These are phyloP conservation scores for Lamprotornis superbus DNA, from an alignment of 2,113 vertebrate genomes.

Conservation along the genomic window DNA sequence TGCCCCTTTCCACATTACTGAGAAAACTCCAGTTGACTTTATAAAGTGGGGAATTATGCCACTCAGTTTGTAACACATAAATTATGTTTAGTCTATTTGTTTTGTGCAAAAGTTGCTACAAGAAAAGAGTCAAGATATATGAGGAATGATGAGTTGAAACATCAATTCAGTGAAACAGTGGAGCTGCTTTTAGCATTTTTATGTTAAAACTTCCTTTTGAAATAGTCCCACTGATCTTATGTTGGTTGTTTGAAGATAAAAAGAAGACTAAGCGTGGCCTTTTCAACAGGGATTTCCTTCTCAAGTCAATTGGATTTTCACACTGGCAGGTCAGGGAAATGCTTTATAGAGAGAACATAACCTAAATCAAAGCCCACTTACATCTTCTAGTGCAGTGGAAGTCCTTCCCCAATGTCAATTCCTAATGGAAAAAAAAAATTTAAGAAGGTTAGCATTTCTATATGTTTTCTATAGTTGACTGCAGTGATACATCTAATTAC, in stretches of 20 bases:
- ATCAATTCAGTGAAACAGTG: background rate
- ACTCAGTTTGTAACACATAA: background rate
- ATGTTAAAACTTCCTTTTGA: background rate
- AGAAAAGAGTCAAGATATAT: background rate
- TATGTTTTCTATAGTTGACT: background rate
- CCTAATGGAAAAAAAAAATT: background rate
- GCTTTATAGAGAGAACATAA: background rate
- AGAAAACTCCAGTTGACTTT: background rate
- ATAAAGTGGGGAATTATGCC: background rate
- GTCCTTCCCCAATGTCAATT: background rate
- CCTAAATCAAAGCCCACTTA: background rate
- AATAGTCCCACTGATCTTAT: background rate
- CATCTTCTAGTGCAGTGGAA: background rate
- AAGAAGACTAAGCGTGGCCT: background rate
- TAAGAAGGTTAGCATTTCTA: background rate
- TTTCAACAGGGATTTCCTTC: background rate
- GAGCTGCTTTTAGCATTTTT: background rate
- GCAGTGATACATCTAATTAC: background rate
- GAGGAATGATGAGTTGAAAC: background rate
- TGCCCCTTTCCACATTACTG: background rate
- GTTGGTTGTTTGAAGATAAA: constrained; percentile 17
- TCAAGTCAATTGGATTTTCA: constrained; percentile 18
- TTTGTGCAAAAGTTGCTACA: background rate
- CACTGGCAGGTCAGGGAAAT: background rate
- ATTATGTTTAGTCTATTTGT: background rate